Evolutionary conservation across 1,140 invertebrate genomes (phyloP), one percentile per base, ranked within the genome.

Genomic region (Ditylenchus dipsaci): DNA sequence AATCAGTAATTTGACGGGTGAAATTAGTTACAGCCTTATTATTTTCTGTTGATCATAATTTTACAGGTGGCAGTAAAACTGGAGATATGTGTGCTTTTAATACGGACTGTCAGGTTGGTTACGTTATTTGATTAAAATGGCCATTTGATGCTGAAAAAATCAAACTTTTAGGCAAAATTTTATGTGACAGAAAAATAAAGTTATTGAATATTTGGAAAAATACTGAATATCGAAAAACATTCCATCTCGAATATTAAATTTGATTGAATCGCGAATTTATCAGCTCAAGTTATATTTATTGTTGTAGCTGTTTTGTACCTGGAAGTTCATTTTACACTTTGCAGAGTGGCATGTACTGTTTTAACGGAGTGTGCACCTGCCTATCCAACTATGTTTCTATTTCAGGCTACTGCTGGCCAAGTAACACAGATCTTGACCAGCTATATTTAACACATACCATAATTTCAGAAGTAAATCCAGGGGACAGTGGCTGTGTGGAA

Each of bases 311-410:
- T n/a, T n/a, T n/a, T n/a, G n/a, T n/a, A n/a, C n/a, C n/a, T n/a
- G n/a, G n/a, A n/a, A n/a, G n/a, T n/a, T n/a, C n/a, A n/a, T n/a
- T n/a, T n/a, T n/a, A n/a, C n/a, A 13, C 26, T 45, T 57, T 69
- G 68, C 68, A 72, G 58, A 72, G 73, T 27, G 78, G 78, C 59
- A 80, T 82, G 78, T 80, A 79, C 59, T 80, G 78, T 47, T 82
- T 80, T 7, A 78, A 71, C 33, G 80, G 78, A 5, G 62, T 72
- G 13, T 80, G 78, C 38, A 80, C 66, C 23, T 80, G 78, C 53
- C 56, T 80, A 19, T 73, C 76, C n/a, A 74, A 80, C 65, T 82
- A 80, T 70, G 80, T 80, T 3, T 76, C 80, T 1, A 79, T 80
- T 43, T 33, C 77, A 3, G 78, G 78, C 21, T 82, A 82, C 63